A percentile compares a stretch with the other conserved stretches of the same genome.
Conservation (phyloP, 2,888 invertebrate species). For the Drosophila mettleri region DNA sequence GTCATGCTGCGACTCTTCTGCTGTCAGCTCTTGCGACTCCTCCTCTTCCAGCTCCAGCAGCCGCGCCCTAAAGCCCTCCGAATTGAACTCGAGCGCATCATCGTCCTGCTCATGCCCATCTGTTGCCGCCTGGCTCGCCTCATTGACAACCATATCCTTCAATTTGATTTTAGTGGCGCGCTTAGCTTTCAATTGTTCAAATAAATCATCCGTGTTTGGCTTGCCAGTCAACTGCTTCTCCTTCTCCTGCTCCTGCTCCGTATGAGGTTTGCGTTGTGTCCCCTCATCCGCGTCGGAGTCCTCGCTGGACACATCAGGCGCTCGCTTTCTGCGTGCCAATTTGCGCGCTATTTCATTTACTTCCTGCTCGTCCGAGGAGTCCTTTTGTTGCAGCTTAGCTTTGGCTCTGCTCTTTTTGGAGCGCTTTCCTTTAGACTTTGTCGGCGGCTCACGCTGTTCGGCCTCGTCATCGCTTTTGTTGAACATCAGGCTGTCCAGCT, state of each 20-base stretch:
- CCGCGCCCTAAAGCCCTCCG: conserved; percentile 83
- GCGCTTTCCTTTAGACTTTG: conserved; percentile 43
- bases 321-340: conserved; percentile 76
- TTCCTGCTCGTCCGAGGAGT: conserved; percentile 52
- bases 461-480: conserved; percentile 84
- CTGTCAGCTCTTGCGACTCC: conserved; percentile 12
- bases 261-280: neutral
- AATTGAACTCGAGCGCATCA: conserved; percentile 83
- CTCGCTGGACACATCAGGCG: conserved; percentile 65
- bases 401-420: conserved; percentile 26
- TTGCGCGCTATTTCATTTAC: conserved; percentile 77
- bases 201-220: conserved; percentile 64
- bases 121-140: conserved; percentile 43
- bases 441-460: conserved; percentile 68
- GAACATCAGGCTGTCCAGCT: conserved; percentile 82
- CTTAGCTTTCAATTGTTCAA: conserved; percentile 81
- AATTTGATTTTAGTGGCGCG: conserved; percentile 74
- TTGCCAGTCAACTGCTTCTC: conserved; percentile 32
- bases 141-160: conserved; percentile 68
- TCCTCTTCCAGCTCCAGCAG: conserved; percentile 80
- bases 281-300: conserved; percentile 65
- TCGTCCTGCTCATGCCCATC: conserved; percentile 41
- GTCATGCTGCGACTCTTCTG: conserved; percentile 39
- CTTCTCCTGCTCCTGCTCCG: conserved; percentile 14
- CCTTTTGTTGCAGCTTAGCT: conserved; percentile 33